A percentile compares a stretch with the other conserved stretches of the same genome.
These are phyloP conservation scores for Apodemia arnacis DNA, from an alignment of 2,888 invertebrate genomes.

Conservation along the genomic window DNA sequence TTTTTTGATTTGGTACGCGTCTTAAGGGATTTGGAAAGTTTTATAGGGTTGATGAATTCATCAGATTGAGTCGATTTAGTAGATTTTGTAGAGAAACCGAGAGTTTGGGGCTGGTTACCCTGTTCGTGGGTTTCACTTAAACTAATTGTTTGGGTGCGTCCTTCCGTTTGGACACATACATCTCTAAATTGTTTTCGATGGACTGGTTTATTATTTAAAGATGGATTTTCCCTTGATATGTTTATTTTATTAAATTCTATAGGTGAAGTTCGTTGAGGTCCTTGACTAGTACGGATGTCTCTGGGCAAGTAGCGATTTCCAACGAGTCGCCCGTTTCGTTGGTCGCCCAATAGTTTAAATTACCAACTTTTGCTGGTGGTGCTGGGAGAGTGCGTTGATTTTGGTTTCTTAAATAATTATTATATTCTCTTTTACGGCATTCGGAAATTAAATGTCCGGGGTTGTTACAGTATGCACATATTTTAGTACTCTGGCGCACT, in stretches of 20 bases:
- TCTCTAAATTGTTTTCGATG: slow-evolving; percentile 42
- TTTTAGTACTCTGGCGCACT: neutral
- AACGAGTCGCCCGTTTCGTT: slow-evolving; percentile 55
- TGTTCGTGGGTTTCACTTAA: slow-evolving; percentile 48
- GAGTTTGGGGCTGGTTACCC: slow-evolving; percentile 70
- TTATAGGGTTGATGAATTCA: neutral
- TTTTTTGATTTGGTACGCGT: slow-evolving; percentile 39
- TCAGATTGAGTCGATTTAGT: slow-evolving; percentile 14
- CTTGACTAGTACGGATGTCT: neutral
- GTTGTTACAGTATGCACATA: slow-evolving; percentile 54
- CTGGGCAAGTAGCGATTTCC: slow-evolving; percentile 49
- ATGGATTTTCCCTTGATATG: neutral
- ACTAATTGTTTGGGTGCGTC: neutral
- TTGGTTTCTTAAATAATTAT: neutral
- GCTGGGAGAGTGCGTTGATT: neutral
- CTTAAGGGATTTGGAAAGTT: slow-evolving; percentile 18
- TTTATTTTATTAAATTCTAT: neutral
- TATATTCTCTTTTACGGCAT: slow-evolving; percentile 41
- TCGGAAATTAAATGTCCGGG: slow-evolving; percentile 50
- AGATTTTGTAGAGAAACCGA: slow-evolving; percentile 22
- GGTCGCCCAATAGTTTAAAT: slow-evolving; percentile 69
- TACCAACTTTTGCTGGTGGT: slow-evolving; percentile 31
- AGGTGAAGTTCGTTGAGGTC: neutral
- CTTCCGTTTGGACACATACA: neutral
- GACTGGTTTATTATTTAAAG: slow-evolving; percentile 32